These are phyloP conservation scores for Alca torda DNA, from an alignment of 2,797 vertebrate species.

Conservation along the genomic window DNA sequence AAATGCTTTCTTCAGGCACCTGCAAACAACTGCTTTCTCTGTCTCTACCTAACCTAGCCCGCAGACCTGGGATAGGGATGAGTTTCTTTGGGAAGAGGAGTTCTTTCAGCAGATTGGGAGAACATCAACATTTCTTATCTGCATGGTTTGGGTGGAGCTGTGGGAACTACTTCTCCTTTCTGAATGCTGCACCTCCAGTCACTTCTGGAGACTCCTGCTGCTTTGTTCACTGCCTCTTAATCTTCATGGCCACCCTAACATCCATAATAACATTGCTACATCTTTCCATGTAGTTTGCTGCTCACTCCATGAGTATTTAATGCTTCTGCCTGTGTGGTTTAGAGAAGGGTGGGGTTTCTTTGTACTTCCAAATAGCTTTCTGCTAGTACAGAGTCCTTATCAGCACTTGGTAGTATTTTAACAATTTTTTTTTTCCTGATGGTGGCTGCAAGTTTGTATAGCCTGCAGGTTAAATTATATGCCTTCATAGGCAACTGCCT, in stretches of 20 bases:
- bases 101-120: not conserved
- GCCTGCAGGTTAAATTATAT: not conserved
- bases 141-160: not conserved
- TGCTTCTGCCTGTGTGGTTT: not conserved
- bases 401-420: not conserved
- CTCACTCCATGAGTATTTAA: not conserved
- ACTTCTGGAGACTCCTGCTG: not conserved
- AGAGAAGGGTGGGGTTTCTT: not conserved
- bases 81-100: not conserved
- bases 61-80: not conserved
- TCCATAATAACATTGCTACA: not conserved
- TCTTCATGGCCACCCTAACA: rapidly evolving
- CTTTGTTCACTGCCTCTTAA: not conserved
- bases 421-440: not conserved
- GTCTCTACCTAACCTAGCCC: not conserved
- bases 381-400: not conserved
- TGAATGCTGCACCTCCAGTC: not conserved
- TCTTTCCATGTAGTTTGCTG: not conserved
- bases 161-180: not conserved
- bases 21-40: not conserved
- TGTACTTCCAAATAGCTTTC: not conserved
- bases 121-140: not conserved
- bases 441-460: not conserved
- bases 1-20: not conserved
- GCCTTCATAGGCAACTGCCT: not conserved